Conservation (phyloP, 1,140 invertebrate species). For the Conopomorpha cramerella region DNA sequence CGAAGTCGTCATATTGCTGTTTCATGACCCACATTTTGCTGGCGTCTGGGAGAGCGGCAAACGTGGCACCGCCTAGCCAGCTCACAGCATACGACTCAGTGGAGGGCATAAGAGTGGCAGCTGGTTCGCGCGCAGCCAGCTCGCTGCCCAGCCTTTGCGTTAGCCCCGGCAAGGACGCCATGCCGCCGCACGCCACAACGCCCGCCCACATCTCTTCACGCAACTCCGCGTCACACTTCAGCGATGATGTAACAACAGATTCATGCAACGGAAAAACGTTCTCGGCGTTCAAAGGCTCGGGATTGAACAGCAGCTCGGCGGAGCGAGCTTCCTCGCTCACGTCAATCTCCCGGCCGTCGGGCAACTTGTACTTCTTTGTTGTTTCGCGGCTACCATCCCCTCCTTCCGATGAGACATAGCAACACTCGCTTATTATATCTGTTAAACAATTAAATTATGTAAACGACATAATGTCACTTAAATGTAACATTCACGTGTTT, state of each 20-base stretch:
- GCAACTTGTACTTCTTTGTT: conserved; percentile 13
- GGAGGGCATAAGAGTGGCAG: no score
- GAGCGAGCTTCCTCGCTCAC: conserved; percentile 22
- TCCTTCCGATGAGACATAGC: no score
- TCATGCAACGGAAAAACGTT: conserved; percentile 19
- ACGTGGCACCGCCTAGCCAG: conserved; percentile 39
- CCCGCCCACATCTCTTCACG: conserved; percentile 17
- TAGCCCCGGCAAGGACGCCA: conserved; percentile 20
- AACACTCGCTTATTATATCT: no score
- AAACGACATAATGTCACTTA: no score
- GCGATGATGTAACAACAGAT: conserved; percentile 13
- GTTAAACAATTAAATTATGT: no score
- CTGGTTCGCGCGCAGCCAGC: conserved; percentile 10
- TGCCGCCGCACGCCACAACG: conserved; percentile 25
- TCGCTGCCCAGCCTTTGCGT: conserved; percentile 16
- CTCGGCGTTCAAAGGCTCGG: conserved; percentile 14
- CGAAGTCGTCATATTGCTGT: conserved; percentile 31
- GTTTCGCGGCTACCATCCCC: no score
- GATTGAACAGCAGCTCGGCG: conserved; percentile 25
- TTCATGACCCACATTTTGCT: conserved; percentile 24
- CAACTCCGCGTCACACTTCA: conserved; percentile 29
- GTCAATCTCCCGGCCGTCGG: conserved; percentile 19
- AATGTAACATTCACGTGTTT: no score
- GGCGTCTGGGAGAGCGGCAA: conserved; percentile 19
- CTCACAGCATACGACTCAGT: conserved; percentile 25